phyloP scores from a whole-genome alignment of 2,888 invertebrate species.

The Drosophila acutilabella region DNA sequence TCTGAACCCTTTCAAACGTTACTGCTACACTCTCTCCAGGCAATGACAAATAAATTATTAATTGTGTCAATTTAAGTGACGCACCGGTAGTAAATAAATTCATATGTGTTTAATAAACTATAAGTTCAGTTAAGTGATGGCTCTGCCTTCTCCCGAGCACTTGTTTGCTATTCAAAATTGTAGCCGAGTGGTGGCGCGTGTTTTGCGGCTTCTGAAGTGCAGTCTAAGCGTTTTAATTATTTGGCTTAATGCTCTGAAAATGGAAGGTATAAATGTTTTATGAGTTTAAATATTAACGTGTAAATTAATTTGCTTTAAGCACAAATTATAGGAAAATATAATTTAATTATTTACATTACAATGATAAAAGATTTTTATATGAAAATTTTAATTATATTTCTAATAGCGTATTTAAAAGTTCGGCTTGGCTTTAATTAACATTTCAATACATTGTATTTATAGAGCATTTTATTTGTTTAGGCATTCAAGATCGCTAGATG shows the following conservation, averaged over 20 bases:
- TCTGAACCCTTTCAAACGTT: conserved; percentile 37
- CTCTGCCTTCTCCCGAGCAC: conserved; percentile 11
- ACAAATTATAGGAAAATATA: too few relatives aligned
- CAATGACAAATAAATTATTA: conserved; percentile 18
- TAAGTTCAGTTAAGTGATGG: conserved; percentile 27
- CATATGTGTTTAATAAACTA: neutral
- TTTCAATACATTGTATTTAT: conserved; percentile 7
- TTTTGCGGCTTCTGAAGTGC: conserved; percentile 38
- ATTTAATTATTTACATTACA: too few relatives aligned
- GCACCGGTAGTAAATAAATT: conserved; percentile 17
- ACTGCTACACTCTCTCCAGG: neutral
- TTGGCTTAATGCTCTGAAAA: conserved; percentile 29
- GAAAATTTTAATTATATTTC: too few relatives aligned
- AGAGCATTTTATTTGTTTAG: conserved; percentile 34
- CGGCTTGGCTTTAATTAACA: neutral
- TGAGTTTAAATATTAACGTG: conserved; percentile 1
- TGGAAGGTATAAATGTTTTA: conserved; percentile 26
- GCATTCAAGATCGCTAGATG: conserved; percentile 18
- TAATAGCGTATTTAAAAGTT: conserved; percentile 19
- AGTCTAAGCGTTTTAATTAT: conserved; percentile 37
- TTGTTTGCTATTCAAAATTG: conserved; percentile 55
- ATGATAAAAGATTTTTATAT: too few relatives aligned
- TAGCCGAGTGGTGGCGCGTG: conserved; percentile 58
- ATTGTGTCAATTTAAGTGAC: conserved; percentile 63
- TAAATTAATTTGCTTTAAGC: neutral